Conservation (phyloP, 2,113 vertebrate species). For the Hystrix brachyura region DNA sequence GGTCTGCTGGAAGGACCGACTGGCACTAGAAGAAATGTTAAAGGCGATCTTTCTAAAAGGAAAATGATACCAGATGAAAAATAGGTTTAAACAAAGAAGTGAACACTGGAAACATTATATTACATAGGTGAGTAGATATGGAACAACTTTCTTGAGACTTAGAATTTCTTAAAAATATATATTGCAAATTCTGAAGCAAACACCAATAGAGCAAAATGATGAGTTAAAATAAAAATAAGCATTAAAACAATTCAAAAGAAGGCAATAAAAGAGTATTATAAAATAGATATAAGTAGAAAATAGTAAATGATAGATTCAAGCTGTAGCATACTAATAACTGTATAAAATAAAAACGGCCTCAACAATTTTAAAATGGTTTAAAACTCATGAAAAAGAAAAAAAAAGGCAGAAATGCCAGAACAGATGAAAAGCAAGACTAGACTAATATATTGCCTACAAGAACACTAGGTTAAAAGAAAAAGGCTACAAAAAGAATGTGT, state of each 20-base stretch:
- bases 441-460: background rate
- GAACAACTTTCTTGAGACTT: background rate
- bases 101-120: background rate
- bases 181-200: background rate
- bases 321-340: background rate
- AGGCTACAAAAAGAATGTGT: background rate
- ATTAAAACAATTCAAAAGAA: slow-evolving; percentile 9
- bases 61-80: background rate
- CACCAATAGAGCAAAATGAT: background rate
- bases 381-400: background rate
- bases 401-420: background rate
- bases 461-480: background rate
- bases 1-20: background rate
- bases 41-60: background rate
- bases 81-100: background rate
- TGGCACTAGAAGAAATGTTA: background rate
- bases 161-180: background rate
- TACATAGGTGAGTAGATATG: background rate
- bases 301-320: slow-evolving; percentile 1
- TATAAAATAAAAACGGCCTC: slow-evolving; percentile 3
- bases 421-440: background rate
- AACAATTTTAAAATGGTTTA: background rate
- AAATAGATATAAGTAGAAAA: background rate
- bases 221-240: background rate
- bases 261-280: background rate